These are phyloP conservation scores for Pseudotriccus pelzelni DNA, from an alignment of 2,797 vertebrate species.

Conservation along the genomic window DNA sequence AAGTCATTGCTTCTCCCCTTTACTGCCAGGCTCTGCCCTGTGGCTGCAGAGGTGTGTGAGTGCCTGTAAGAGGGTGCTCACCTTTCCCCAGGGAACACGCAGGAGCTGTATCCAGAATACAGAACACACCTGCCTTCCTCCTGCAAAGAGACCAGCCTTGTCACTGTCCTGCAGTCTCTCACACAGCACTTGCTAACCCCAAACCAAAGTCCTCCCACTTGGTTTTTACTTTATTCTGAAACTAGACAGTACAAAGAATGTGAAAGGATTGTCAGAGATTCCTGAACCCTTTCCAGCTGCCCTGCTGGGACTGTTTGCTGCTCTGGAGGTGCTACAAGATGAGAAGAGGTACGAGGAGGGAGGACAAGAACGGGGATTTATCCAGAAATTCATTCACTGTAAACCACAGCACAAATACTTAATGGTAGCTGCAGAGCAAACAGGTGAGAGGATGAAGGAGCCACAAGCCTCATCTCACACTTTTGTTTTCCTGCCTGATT, in stretches of 20 bases:
- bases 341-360: not conserved
- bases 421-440: not conserved
- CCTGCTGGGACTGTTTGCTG: not conserved
- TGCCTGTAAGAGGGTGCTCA: not conserved
- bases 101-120: not conserved
- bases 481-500: not conserved
- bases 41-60: not conserved
- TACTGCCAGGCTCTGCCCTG: not conserved
- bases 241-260: not conserved
- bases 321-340: not conserved
- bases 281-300: not conserved
- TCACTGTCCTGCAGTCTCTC: not conserved
- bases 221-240: not conserved
- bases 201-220: not conserved
- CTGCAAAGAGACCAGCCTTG: not conserved
- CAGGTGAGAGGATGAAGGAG: not conserved
- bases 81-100: not conserved
- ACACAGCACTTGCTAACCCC: not conserved
- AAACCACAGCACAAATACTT: not conserved
- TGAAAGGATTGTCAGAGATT: not conserved
- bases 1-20: not conserved
- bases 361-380: not conserved
- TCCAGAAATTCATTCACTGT: not conserved
- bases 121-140: not conserved
- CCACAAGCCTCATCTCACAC: not conserved